A percentile compares a stretch with the other conserved stretches of the same genome.
These are phyloP conservation scores for Marmota flaviventris DNA, from an alignment of 2,113 vertebrate genomes.

Conservation along the genomic window DNA sequence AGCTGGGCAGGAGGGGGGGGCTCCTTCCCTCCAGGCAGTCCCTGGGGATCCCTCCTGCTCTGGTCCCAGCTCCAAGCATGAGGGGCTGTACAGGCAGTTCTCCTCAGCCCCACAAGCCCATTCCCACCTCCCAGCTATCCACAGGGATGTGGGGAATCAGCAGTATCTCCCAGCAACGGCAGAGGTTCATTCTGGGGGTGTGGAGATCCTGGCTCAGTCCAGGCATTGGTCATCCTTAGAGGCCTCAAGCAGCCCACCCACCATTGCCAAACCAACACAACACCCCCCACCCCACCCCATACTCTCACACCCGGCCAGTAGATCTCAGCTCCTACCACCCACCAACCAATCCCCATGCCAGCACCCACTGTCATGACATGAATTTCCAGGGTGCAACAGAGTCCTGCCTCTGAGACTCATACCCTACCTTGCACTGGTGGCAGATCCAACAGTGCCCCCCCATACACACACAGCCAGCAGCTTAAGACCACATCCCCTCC, in stretches of 20 bases:
- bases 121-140: conserved; percentile 36
- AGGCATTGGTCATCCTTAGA: conserved; percentile 17
- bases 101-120: not conserved
- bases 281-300: not conserved
- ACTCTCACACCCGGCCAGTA: not conserved
- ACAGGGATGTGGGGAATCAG: not conserved
- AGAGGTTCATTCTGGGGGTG: not conserved
- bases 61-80: conserved; percentile 56
- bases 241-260: not conserved
- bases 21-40: conserved; percentile 58
- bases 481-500: not conserved
- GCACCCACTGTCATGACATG: not conserved
- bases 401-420: not conserved
- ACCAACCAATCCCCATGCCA: not conserved
- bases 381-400: not conserved
- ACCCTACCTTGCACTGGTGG: not conserved
- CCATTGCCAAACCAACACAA: not conserved
- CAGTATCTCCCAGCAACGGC: not conserved
- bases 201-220: not conserved
- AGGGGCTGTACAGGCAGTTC: conserved; percentile 37
- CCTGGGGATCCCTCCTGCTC: conserved; percentile 62
- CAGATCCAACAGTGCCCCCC: not conserved
- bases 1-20: conserved; percentile 7
- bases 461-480: not conserved
- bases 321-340: not conserved